phyloP scores from a whole-genome alignment of 1,140 invertebrate species.

The Drosophila bocqueti region DNA sequence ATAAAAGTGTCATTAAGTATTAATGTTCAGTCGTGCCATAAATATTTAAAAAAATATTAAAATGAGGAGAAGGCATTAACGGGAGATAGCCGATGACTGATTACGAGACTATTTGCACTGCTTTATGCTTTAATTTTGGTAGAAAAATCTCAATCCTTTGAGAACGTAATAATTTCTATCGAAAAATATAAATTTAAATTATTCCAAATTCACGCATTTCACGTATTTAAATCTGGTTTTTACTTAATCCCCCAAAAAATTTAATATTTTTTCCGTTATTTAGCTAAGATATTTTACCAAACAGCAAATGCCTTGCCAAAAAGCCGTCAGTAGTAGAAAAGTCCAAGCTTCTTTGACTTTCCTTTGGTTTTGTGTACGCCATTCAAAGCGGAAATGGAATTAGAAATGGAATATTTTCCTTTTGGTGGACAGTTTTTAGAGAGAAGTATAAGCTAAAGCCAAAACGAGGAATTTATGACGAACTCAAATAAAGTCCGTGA shows the following conservation, averaged over 20 bases:
- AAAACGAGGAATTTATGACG: not conserved
- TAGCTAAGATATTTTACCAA: too few relatives aligned
- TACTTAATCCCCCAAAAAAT: too few relatives aligned
- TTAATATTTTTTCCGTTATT: not conserved
- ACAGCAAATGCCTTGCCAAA: not conserved
- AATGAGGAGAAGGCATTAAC: not conserved
- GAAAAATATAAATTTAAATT: too few relatives aligned
- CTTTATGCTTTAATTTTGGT: not conserved
- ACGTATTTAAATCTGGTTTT: too few relatives aligned
- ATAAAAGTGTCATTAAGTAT: slow-evolving; percentile 18
- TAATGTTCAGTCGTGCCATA: not conserved
- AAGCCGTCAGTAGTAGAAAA: not conserved
- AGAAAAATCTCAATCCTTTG: not conserved
- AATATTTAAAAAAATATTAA: slow-evolving; percentile 9
- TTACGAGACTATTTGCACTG: not conserved
- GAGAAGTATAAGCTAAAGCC: not conserved
- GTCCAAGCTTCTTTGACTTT: slow-evolving; percentile 4
- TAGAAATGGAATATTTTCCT: not conserved
- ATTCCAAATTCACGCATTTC: too few relatives aligned
- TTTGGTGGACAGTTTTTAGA: not conserved
- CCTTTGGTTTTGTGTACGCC: slow-evolving; percentile 9
- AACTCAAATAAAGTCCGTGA: not conserved
- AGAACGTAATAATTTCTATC: not conserved
- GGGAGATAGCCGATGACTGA: not conserved
- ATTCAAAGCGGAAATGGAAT: slow-evolving; percentile 4